Conservation (phyloP, 1,140 invertebrate genomes). For the Drosophila triauraria region DNA sequence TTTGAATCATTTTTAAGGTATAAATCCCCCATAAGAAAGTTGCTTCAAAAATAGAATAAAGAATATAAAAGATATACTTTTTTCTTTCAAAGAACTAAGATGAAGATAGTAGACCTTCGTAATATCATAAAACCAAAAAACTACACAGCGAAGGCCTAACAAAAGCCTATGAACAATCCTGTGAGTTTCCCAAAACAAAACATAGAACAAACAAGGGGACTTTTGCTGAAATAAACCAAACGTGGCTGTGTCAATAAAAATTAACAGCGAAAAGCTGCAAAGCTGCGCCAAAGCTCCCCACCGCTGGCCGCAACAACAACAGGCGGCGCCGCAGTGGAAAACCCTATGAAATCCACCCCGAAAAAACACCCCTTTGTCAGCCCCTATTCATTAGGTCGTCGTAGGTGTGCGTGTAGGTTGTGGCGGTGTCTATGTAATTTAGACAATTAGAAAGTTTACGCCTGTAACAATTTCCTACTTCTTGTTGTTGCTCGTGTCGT, state of each 20-base stretch:
- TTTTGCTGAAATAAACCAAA: constrained; percentile 2
- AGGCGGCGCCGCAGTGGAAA: constrained; percentile 8
- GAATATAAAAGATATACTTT: too few species aligned
- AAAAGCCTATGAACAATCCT: constrained; percentile 1
- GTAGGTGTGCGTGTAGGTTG: constrained; percentile 21
- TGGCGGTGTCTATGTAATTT: constrained; percentile 70
- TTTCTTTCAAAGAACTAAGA: too few species aligned
- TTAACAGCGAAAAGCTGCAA: constrained; percentile 65
- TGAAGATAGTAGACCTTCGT: not conserved
- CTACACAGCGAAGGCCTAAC: not conserved
- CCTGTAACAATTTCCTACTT: constrained; percentile 62
- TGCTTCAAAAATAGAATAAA: too few species aligned
- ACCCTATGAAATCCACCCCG: constrained; percentile 1
- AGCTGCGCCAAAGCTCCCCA: constrained; percentile 42
- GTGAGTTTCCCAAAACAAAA: constrained; percentile 13
- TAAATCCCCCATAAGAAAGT: too few species aligned
- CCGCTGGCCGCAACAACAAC: constrained; percentile 34
- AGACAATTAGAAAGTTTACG: constrained; percentile 79
- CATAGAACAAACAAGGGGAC: constrained; percentile 18
- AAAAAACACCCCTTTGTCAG: not conserved
- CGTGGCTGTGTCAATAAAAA: constrained; percentile 61
- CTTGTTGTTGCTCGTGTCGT: constrained; percentile 26
- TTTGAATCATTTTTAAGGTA: too few species aligned
- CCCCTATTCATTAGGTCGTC: constrained; percentile 32
- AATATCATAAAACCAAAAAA: not conserved